Evolutionary conservation across 2,797 vertebrate species (phyloP).

Genomic region (Heliangelus exortis): DNA sequence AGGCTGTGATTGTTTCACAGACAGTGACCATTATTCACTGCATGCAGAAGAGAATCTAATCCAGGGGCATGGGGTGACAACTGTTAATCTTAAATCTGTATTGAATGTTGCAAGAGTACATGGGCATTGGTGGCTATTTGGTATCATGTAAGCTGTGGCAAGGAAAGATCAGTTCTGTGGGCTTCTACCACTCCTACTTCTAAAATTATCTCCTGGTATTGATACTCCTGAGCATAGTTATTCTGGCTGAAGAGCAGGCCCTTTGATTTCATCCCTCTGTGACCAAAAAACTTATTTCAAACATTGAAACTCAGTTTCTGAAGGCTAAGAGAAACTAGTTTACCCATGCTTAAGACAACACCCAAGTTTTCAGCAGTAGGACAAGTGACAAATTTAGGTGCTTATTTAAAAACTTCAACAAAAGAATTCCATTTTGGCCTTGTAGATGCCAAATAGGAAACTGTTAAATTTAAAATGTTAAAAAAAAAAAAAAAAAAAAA

Average conservation of each 20-base stretch:
- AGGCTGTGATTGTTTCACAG: neutral
- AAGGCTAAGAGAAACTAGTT: neutral
- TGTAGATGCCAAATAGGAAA: neutral
- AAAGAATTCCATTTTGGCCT: neutral
- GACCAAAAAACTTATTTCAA: neutral
- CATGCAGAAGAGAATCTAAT: neutral
- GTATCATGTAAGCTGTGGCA: neutral
- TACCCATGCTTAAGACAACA: neutral
- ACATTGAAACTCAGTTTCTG: neutral
- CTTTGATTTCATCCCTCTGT: neutral
- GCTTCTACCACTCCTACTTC: neutral
- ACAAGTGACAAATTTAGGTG: neutral
- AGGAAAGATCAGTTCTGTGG: neutral
- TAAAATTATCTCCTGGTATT: neutral
- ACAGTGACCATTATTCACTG: neutral
- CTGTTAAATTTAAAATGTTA: neutral
- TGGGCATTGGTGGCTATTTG: neutral
- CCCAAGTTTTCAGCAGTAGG: neutral
- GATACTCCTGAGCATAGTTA: neutral
- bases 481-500: neutral
- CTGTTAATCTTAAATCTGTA: neutral
- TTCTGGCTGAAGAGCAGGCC: neutral
- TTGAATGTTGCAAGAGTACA: neutral
- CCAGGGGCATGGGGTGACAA: neutral
- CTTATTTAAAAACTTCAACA: neutral